phyloP scores from a whole-genome alignment of 1,140 invertebrate species.

The Saccostrea cuccullata region DNA sequence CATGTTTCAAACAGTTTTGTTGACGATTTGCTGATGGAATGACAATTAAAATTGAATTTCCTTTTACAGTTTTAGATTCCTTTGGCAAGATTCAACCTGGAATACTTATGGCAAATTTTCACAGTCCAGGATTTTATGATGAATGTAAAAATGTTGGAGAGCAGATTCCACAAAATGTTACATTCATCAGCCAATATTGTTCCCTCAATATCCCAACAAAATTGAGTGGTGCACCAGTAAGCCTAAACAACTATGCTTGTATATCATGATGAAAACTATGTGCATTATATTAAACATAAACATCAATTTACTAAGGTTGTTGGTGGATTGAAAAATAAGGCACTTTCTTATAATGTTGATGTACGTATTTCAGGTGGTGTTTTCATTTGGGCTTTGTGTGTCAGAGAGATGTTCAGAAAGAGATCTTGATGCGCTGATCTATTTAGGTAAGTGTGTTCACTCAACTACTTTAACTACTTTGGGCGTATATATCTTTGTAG shows the following conservation, averaged over 20 bases:
- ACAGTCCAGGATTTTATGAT: conserved; percentile 15
- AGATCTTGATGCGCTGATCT: background rate
- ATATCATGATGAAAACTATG: too few relatives aligned
- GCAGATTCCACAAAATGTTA: background rate
- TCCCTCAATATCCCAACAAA: background rate
- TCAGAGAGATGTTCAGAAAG: background rate
- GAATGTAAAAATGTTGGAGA: conserved; percentile 24
- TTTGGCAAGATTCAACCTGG: conserved; percentile 13
- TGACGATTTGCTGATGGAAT: too few relatives aligned
- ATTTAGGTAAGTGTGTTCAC: background rate
- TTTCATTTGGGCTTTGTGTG: background rate
- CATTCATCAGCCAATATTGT: conserved; percentile 13
- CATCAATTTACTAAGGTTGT: too few relatives aligned
- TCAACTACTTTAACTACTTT: too few relatives aligned
- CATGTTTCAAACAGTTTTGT: too few relatives aligned
- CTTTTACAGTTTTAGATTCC: background rate
- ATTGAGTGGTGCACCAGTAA: background rate
- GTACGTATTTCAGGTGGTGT: background rate
- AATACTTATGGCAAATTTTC: background rate
- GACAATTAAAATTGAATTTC: too few relatives aligned
- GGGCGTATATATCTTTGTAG: too few relatives aligned
- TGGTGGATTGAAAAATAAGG: too few relatives aligned
- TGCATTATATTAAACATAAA: too few relatives aligned
- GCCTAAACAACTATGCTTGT: too few relatives aligned
- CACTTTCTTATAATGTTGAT: background rate